Evolutionary conservation across 2,797 vertebrate species (phyloP).

Genomic region (Coregonus ussuriensis): DNA sequence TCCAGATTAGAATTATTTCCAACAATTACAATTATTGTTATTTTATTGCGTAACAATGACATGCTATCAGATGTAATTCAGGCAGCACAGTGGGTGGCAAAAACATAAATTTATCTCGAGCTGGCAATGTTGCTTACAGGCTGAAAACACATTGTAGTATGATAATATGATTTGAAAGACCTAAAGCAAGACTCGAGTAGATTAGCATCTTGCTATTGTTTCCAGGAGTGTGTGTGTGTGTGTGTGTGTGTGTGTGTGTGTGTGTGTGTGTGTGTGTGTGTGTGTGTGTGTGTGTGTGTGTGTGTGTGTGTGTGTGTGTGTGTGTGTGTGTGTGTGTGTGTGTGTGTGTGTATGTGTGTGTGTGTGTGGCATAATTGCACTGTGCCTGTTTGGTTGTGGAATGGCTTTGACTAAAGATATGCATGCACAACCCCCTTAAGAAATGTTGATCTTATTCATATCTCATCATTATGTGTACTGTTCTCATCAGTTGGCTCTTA

Average conservation of each 20-base stretch:
- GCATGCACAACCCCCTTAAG: background rate
- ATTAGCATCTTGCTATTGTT: background rate
- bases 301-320: slow-evolving; percentile 7
- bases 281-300: slow-evolving; percentile 11
- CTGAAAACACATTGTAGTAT: background rate
- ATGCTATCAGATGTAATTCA: background rate
- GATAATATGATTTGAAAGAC: background rate
- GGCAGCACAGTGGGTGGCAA: background rate
- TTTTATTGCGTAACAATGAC: background rate
- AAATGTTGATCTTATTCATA: background rate
- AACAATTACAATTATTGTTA: background rate
- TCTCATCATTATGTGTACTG: background rate
- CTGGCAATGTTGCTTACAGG: slow-evolving; percentile 5
- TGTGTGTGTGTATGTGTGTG: slow-evolving; percentile 11
- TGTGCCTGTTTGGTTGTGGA: background rate
- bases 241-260: slow-evolving; percentile 11
- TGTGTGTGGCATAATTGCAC: background rate
- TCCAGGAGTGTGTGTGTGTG: background rate
- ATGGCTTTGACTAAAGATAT: background rate
- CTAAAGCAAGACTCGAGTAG: background rate
- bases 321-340: slow-evolving; percentile 14
- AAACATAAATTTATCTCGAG: background rate
- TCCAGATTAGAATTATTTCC: background rate
- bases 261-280: background rate
- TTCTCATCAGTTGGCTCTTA: background rate